Evolutionary conservation across 53 echinoderm and acorn worm species (phyloP).

Genomic region (Echinarachnius parma): DNA sequence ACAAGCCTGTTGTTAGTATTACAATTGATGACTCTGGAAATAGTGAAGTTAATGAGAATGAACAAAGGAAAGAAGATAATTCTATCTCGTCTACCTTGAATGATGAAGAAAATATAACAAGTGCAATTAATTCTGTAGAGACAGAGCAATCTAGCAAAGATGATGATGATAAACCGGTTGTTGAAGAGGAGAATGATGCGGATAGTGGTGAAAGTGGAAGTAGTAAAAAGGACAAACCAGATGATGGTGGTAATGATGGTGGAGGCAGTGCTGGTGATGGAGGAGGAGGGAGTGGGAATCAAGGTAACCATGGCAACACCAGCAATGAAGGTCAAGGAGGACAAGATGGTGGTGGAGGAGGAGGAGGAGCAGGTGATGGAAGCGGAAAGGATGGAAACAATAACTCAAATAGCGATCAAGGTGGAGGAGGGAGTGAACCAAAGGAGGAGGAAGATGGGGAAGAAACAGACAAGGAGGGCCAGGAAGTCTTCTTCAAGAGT

Average conservation of each 20-base stretch:
- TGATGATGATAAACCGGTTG: background rate
- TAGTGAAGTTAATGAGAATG: background rate
- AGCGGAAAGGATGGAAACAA: constrained; percentile 18
- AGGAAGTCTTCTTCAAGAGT: constrained; percentile 10
- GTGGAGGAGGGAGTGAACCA: constrained; percentile 10
- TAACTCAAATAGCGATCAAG: too few species aligned
- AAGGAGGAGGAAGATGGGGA: constrained; percentile 11
- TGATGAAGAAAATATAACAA: constrained; percentile 8
- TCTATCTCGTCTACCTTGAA: too few species aligned
- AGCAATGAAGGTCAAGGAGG: background rate
- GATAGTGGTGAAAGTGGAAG: constrained; percentile 3
- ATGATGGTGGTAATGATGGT: background rate
- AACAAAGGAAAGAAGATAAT: too few species aligned
- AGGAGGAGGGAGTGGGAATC: background rate
- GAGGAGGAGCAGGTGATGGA: constrained; percentile 15
- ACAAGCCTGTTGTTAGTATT: background rate
- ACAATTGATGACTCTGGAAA: constrained; percentile 20
- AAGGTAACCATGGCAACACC: background rate
- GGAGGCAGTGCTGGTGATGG: background rate
- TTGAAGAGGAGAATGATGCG: background rate
- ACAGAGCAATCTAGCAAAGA: background rate
- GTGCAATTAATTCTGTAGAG: constrained; percentile 18
- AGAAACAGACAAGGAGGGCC: constrained; percentile 24
- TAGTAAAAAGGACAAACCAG: background rate
- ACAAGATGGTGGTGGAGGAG: background rate